These are phyloP conservation scores for Diogma glabrata DNA, from an alignment of 2,888 invertebrate species.

Conservation along the genomic window DNA sequence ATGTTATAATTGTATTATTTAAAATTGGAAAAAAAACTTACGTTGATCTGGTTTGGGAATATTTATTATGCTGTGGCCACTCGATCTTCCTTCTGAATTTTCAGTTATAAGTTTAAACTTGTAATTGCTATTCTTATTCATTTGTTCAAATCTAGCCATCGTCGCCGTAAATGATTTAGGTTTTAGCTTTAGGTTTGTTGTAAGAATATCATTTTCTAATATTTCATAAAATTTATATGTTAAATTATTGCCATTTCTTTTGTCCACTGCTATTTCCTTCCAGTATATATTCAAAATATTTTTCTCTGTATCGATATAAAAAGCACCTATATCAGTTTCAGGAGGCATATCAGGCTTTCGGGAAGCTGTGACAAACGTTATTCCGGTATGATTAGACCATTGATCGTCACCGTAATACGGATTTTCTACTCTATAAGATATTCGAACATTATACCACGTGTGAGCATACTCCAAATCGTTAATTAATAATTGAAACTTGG, in stretches of 20 bases:
- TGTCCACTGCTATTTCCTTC: conserved; percentile 51
- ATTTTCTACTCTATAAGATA: not conserved
- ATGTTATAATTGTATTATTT: not conserved
- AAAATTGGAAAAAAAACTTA: not conserved
- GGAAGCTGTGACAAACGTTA: conserved; percentile 40
- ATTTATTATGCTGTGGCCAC: not conserved
- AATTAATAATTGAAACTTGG: not conserved
- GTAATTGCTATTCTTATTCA: conserved; percentile 4
- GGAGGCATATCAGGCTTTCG: conserved; percentile 51
- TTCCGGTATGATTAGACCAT: conserved; percentile 55
- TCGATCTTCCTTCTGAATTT: not conserved
- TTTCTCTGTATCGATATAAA: conserved; percentile 28
- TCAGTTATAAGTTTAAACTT: conserved; percentile 25
- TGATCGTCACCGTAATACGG: not conserved
- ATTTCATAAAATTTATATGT: conserved; percentile 37
- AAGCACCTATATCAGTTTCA: conserved; percentile 53
- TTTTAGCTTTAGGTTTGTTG: too few relatives aligned
- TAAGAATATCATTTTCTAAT: not conserved
- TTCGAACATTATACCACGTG: conserved; percentile 5
- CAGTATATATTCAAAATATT: conserved; percentile 48
- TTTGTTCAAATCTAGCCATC: conserved; percentile 9
- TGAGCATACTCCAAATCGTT: not conserved
- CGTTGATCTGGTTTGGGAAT: not conserved
- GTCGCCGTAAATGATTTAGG: conserved; percentile 1
- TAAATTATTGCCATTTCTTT: conserved; percentile 60